A percentile compares a stretch with the other conserved stretches of the same genome.
phyloP scores from a whole-genome alignment of 2,797 vertebrate genomes.

The Podarcis siculus region DNA sequence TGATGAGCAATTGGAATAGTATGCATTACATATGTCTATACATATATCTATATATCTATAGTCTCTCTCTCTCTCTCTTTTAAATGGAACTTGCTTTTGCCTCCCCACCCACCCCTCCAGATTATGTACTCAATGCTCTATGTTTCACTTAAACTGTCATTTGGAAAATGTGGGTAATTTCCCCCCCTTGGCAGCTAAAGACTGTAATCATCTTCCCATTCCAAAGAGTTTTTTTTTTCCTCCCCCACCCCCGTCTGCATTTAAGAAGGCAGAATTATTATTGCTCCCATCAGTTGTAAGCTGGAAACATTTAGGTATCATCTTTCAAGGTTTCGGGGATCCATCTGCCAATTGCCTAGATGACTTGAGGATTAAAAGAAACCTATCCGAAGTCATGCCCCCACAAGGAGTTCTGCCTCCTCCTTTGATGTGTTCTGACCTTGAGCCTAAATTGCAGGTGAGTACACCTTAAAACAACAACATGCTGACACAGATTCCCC shows the following conservation, averaged over 20 bases:
- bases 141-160: slow-evolving; percentile 68
- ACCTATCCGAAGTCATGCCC: neutral
- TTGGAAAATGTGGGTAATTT: slow-evolving; percentile 62
- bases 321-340: slow-evolving; percentile 61
- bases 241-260: slow-evolving; percentile 7
- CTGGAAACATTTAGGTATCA: slow-evolving; percentile 65
- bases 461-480: neutral
- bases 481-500: no score
- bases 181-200: slow-evolving; percentile 65
- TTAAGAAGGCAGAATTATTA: slow-evolving; percentile 59
- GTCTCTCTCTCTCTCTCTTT: slow-evolving; percentile 1
- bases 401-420: neutral
- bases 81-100: slow-evolving; percentile 54
- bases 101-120: neutral
- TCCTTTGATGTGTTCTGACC: neutral
- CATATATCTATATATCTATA: no score
- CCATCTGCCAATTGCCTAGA: slow-evolving; percentile 57
- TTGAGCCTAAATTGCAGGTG: neutral
- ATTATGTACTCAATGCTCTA: slow-evolving; percentile 54
- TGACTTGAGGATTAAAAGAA: slow-evolving; percentile 50
- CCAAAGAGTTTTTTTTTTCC: slow-evolving; percentile 59
- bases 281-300: slow-evolving; percentile 62
- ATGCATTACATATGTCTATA: no score
- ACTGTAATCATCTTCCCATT: slow-evolving; percentile 69
- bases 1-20: slow-evolving; percentile 74